Conservation (phyloP, 2,113 vertebrate genomes). For the Corythornis vintsioides region DNA sequence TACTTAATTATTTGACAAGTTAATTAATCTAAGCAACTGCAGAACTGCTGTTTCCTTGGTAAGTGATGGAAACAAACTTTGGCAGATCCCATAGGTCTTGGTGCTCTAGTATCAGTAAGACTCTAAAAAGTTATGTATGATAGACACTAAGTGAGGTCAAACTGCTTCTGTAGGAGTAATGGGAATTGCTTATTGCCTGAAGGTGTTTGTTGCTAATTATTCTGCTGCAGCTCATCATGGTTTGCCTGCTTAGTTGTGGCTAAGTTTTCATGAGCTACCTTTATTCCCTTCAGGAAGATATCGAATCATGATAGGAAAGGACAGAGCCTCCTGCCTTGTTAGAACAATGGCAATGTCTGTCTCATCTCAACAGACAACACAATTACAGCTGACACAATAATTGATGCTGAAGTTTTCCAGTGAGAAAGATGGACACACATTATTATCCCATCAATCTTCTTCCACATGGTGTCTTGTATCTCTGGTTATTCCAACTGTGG, state of each 20-base stretch:
- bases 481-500: background rate
- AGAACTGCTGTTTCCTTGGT: constrained; percentile 60
- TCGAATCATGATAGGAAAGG: background rate
- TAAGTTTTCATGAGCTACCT: constrained; percentile 23
- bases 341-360: background rate
- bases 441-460: constrained; percentile 19
- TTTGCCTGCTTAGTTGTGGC: background rate
- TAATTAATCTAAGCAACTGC: constrained; percentile 78
- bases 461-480: background rate
- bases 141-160: constrained; percentile 66
- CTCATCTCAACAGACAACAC: background rate
- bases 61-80: constrained; percentile 55
- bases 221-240: constrained; percentile 55
- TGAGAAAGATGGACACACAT: background rate
- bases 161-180: constrained; percentile 22
- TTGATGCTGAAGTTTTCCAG: constrained; percentile 30
- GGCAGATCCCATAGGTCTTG: constrained; percentile 63
- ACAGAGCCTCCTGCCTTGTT: constrained; percentile 13
- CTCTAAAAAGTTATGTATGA: constrained; percentile 49
- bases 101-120: constrained; percentile 42
- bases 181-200: constrained; percentile 33
- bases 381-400: constrained; percentile 36
- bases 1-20: constrained; percentile 81
- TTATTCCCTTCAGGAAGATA: constrained; percentile 38
- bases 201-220: constrained; percentile 67